Conservation (phyloP, 1,140 invertebrate genomes). For the Drosophila orena region DNA sequence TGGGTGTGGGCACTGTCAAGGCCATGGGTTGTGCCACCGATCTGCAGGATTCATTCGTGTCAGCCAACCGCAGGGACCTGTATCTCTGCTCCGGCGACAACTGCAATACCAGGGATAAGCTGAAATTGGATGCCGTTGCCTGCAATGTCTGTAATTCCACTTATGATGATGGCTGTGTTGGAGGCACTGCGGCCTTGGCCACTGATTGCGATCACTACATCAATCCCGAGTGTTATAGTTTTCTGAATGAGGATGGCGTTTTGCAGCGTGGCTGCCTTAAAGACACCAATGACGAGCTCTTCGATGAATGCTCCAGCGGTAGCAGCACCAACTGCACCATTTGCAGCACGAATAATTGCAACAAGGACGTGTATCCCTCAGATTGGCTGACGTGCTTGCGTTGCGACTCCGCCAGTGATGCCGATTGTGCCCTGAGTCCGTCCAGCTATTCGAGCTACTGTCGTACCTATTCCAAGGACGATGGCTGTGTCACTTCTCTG, state of each 20-base stretch:
- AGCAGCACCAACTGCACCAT: conserved; percentile 39
- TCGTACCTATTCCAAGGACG: conserved; percentile 39
- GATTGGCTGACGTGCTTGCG: conserved; percentile 66
- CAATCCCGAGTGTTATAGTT: conserved; percentile 53
- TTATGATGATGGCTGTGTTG: conserved; percentile 30
- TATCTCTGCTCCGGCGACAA: conserved; percentile 60
- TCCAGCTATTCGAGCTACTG: conserved; percentile 51
- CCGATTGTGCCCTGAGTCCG: conserved; percentile 48
- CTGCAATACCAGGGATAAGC: conserved; percentile 63
- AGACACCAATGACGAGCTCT: conserved; percentile 54
- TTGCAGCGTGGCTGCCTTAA: conserved; percentile 65
- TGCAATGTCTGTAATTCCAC: conserved; percentile 56
- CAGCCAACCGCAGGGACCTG: conserved; percentile 44
- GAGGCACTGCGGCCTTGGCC: accelerated
- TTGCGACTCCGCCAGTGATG: conserved; percentile 64
- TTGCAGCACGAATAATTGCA: conserved; percentile 59
- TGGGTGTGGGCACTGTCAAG: conserved; percentile 42
- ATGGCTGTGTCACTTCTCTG: conserved; percentile 61
- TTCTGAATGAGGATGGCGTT: conserved; percentile 52
- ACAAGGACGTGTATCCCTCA: conserved; percentile 52
- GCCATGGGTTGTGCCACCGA: conserved; percentile 72
- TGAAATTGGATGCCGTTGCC: conserved; percentile 1
- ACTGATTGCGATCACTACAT: conserved; percentile 51
- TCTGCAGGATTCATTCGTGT: conserved; percentile 29
- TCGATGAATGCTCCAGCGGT: conserved; percentile 56